Percentiles rank a stretch among this genome's conserved stretches.
phyloP scores from a whole-genome alignment of 2,797 vertebrate genomes.

The Gymnothorax reevesii region DNA sequence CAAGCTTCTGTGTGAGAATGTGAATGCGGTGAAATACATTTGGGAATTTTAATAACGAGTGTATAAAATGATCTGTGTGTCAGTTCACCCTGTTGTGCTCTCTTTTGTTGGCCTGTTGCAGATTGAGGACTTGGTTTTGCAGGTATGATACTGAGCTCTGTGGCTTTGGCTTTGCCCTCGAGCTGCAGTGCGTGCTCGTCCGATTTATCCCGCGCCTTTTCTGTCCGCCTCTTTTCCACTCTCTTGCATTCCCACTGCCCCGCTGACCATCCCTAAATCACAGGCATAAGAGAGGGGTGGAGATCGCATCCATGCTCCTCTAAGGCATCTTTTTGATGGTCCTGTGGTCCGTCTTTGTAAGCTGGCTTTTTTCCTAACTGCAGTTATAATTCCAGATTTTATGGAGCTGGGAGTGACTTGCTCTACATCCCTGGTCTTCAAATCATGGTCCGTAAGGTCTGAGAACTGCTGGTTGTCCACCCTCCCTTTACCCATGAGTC shows the following conservation, averaged over 20 bases:
- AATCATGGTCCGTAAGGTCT: no score
- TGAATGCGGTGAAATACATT: neutral
- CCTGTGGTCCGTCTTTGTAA: neutral
- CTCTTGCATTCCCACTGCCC: neutral
- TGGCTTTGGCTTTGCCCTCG: conserved; percentile 60
- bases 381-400: neutral
- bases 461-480: no score
- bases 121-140: conserved; percentile 80
- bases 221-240: neutral
- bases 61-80: neutral
- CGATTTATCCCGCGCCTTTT: neutral
- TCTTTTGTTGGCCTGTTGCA: conserved; percentile 57
- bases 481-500: no score
- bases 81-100: neutral
- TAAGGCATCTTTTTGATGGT: neutral
- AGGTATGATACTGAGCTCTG: conserved; percentile 69
- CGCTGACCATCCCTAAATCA: neutral
- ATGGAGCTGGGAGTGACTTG: neutral
- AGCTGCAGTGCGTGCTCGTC: conserved; percentile 33
- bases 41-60: neutral
- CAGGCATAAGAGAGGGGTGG: neutral
- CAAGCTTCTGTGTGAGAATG: neutral
- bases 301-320: neutral
- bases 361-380: neutral
- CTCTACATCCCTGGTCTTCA: no score